Conservation (phyloP, 2,888 invertebrate species). For the Drosophila meridiana region DNA sequence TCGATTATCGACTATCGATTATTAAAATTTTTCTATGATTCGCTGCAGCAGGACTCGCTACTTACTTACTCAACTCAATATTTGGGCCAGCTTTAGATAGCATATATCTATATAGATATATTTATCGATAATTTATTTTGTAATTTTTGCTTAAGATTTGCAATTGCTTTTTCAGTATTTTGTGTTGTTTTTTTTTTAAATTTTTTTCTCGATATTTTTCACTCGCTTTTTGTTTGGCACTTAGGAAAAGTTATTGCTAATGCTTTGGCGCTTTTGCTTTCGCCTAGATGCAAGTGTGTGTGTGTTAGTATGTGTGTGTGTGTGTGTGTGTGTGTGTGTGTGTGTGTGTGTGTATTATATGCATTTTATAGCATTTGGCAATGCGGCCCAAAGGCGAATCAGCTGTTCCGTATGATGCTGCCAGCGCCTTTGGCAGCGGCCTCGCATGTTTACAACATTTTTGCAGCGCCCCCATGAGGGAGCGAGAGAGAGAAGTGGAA, state of each 20-base stretch:
- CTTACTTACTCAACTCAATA: not conserved
- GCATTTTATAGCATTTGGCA: conserved; percentile 37
- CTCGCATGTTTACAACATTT: conserved; percentile 74
- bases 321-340: conserved; percentile 20
- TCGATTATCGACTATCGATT: not conserved
- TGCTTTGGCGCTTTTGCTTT: conserved; percentile 6
- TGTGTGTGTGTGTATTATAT: conserved; percentile 20
- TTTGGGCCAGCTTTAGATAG: not conserved
- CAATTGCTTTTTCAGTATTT: not conserved
- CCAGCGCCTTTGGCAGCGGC: conserved; percentile 43
- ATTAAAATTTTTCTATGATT: not conserved
- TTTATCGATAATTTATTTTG: not conserved
- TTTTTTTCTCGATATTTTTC: not conserved
- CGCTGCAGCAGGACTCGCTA: not conserved
- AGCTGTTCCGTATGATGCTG: conserved; percentile 57
- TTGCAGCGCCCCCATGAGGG: conserved; percentile 33
- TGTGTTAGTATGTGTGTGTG: conserved; percentile 3
- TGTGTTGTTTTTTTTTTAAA: not conserved
- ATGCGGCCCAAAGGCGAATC: conserved; percentile 47
- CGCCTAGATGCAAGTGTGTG: not conserved
- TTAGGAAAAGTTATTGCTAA: conserved; percentile 29
- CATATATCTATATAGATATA: not conserved
- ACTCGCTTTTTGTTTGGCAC: conserved; percentile 16
- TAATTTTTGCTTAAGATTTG: not conserved
- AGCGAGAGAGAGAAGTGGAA: not conserved